Conservation (phyloP, 2,888 invertebrate species). For the Hetaerina titia region DNA sequence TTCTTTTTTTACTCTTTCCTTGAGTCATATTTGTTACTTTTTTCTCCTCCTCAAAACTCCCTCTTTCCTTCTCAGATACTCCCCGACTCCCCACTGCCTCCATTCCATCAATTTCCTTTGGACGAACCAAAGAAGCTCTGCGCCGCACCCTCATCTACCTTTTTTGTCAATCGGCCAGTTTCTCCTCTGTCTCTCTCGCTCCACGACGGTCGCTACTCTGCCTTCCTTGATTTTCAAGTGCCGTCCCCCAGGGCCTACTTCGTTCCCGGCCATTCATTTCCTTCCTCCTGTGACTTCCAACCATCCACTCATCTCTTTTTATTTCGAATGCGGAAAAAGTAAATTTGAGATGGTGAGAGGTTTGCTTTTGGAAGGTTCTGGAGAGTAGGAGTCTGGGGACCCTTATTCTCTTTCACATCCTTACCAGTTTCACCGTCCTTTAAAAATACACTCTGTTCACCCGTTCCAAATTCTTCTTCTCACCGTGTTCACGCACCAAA, state of each 20-base stretch:
- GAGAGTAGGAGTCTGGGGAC: background rate
- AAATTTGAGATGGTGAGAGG: background rate
- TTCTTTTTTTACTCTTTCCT: background rate
- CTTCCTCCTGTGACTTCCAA: background rate
- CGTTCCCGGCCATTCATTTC: background rate
- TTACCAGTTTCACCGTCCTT: background rate
- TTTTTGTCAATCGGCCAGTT: background rate
- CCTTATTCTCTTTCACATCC: background rate
- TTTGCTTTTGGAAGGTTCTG: background rate
- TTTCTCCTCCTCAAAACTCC: background rate
- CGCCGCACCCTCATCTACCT: background rate
- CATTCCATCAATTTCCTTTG: background rate
- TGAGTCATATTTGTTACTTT: background rate
- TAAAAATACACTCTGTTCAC: background rate
- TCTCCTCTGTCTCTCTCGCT: background rate
- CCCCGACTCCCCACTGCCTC: background rate
- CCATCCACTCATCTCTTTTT: background rate
- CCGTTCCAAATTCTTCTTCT: background rate
- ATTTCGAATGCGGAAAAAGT: background rate
- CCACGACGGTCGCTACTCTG: background rate
- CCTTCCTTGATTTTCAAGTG: background rate
- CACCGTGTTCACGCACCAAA: background rate
- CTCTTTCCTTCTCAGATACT: background rate
- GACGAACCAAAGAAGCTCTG: background rate
- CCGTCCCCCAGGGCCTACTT: background rate